Evolutionary conservation across 2,888 invertebrate genomes (phyloP).

Genomic region (Scrobipalpa atriplicella): DNA sequence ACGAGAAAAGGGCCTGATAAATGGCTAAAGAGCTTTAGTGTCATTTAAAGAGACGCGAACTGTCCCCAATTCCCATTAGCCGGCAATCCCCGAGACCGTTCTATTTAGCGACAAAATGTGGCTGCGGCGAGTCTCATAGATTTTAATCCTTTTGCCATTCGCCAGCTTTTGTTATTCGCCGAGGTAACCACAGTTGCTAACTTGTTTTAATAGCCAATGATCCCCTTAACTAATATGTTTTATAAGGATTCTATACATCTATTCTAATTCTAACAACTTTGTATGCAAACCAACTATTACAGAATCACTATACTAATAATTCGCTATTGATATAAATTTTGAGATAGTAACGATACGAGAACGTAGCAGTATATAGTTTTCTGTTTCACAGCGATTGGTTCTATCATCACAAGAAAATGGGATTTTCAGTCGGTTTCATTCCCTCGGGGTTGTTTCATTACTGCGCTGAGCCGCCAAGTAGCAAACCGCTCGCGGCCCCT

Average conservation of each 20-base stretch:
- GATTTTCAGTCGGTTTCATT: slow-evolving; percentile 13
- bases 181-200: background rate
- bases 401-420: slow-evolving; percentile 12
- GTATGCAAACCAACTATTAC: background rate
- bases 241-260: background rate
- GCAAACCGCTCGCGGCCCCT: slow-evolving; percentile 10
- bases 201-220: background rate
- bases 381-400: slow-evolving; percentile 15
- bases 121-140: slow-evolving; percentile 5
- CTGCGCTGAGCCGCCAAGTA: slow-evolving; percentile 15
- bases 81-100: slow-evolving; percentile 37
- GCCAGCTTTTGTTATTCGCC: background rate
- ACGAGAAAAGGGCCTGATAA: slow-evolving; percentile 38
- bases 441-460: slow-evolving; percentile 25
- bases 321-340: background rate
- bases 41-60: slow-evolving; percentile 35
- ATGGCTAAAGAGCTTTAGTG: slow-evolving; percentile 39
- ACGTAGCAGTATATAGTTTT: background rate
- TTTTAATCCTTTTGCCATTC: slow-evolving; percentile 3
- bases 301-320: background rate
- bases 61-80: slow-evolving; percentile 39
- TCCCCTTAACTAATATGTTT: background rate
- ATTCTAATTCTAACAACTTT: background rate
- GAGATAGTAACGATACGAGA: slow-evolving; percentile 8
- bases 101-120: slow-evolving; percentile 36